Evolutionary conservation across 2,888 invertebrate genomes (phyloP), one percentile per base, ranked within the genome.

Genomic region (Drosophila stalkeri): DNA sequence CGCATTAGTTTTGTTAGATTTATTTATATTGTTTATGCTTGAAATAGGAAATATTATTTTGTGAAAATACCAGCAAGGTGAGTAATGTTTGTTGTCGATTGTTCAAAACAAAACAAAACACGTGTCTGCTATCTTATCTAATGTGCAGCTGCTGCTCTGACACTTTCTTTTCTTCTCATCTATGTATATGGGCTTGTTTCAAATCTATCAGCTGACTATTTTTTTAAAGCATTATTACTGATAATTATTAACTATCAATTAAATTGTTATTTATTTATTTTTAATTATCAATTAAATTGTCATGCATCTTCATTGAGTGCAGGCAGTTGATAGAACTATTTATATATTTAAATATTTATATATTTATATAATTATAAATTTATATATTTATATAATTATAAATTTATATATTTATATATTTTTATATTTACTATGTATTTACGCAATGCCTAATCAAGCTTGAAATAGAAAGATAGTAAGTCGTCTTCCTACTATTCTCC

Each of bases 1-100:
- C 72, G 71, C 86, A 80, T 86, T 81, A 77, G 74, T 74, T 82
- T 77, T 70, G 71, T 67, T 62, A 33, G 31, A 66, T 65, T 39
- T 54, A 54, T 47, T 54, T 39, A 18, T 27, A 23, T 41, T 49
- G 8, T 18, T 41, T 39, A 8, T 33, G 27, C 14, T 31, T 33
- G 23, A 20, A 20, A 52, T 60, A 2, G n/a, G 3, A 37, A 27
- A 35, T 46, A 23, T 20, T n/a, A 14, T 14, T 9, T 20, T 31
- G 16, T 31, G 16, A 7, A 9, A 44, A 57, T 57, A 31, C 27
- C 43, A 57, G 18, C 18, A 12, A 41, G 44, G 18, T 39, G 39
- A 49, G 27, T 18, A 37, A 47, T 18, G 18, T 39, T 49, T 49
- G 14, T 31, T 60, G 16, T 60, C 39, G 11, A 23, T 7, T 39